Evolutionary conservation across 1,140 invertebrate species (phyloP), one percentile per base, ranked within the genome.

Genomic region (Centruroides sculpturatus): DNA sequence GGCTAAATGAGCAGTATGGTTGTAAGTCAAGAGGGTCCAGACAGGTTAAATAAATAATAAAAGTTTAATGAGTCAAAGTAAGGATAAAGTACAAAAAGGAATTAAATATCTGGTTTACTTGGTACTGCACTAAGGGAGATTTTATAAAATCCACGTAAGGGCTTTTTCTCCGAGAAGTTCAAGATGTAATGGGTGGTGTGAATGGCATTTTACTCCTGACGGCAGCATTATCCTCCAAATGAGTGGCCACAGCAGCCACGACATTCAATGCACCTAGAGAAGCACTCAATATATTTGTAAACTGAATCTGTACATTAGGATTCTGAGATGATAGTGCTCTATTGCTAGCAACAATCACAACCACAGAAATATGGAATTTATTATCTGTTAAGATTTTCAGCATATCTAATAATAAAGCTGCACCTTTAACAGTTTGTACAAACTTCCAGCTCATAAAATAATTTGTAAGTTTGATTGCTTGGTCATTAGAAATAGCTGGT

Each of bases 381-480:
- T 85, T 85, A 3, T 74, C 77, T 12, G 84, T 81, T 10, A 91
- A 76, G 41, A 79, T 77, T 63, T 80, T 79, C n/a, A 93, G 75
- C 0, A 86, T 85, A 61, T 90, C 85, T 3, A 94, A 72, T 34
- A 97, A 77, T 59, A 84, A 79, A 50, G 83, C 82, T 10, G 85
- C 86, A 46, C 89, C 89, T 71, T 88, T 88, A 0, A 85, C 76
- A 35, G 86, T 83, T 71, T 89, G 89, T 4, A 96, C 91, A 56
- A 88, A 90, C 67, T 85, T 83, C 47, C 93, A 80, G n/a, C 85
- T 89, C 49, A 95, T 74, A 66, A 97, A 82, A 77, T 97, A 98
- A 72, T 89, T 90, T 12, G 85, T 83, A 66, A 98, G 86, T 77
- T 97, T 97, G 8, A 89, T 80, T 23, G 83, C 83, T 76, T 96